Evolutionary conservation across 2,888 invertebrate species (phyloP).

Genomic region (Catocala sponsa): DNA sequence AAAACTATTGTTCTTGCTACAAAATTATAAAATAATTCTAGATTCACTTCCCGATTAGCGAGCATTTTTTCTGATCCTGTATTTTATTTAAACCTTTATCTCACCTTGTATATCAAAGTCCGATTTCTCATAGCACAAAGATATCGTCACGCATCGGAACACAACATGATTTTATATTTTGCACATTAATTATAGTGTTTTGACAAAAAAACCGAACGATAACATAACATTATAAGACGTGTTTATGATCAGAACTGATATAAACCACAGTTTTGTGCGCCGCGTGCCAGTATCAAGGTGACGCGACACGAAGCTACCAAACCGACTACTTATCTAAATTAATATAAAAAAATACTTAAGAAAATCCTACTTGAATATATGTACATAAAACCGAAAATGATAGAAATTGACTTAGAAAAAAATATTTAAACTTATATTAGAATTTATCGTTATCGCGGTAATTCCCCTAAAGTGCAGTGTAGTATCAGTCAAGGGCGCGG

Average conservation of each 20-base stretch:
- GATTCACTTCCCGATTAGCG: background rate
- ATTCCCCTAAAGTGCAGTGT: background rate
- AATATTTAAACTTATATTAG: too few species aligned
- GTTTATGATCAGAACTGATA: constrained; percentile 20
- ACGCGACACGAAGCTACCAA: constrained; percentile 22
- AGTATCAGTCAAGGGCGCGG: constrained; percentile 1
- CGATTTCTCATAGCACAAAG: background rate
- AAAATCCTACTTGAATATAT: too few species aligned
- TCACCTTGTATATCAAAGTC: background rate
- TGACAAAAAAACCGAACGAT: constrained; percentile 31
- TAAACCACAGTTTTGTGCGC: constrained; percentile 26
- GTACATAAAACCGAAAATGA: too few species aligned
- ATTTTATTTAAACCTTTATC: background rate
- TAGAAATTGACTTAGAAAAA: too few species aligned
- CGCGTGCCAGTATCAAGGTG: constrained; percentile 48
- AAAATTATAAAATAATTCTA: background rate
- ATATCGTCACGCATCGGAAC: constrained; percentile 5
- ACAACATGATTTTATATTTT: background rate
- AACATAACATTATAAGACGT: constrained; percentile 13
- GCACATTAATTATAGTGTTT: background rate
- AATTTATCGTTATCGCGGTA: background rate
- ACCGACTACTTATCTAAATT: constrained; percentile 7
- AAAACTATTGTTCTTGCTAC: too few species aligned
- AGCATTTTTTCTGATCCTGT: background rate
- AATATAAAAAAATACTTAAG: too few species aligned